These are phyloP conservation scores for Drosophila acutilabella DNA, from an alignment of 2,888 invertebrate species.

Conservation along the genomic window DNA sequence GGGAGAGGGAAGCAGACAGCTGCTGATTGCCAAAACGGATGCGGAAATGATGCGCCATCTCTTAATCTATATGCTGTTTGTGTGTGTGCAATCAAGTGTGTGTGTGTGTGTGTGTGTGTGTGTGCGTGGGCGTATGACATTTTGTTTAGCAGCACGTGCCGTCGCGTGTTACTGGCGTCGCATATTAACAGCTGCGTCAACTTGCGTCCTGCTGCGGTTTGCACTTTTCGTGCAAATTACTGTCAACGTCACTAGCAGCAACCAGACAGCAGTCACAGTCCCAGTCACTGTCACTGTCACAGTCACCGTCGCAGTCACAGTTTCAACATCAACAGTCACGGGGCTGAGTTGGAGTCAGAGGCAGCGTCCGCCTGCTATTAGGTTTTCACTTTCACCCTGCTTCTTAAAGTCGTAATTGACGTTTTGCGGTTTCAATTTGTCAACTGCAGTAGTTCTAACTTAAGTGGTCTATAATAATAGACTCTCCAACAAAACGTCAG, in stretches of 20 bases:
- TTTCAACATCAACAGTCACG: constrained; percentile 41
- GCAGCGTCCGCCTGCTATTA: constrained; percentile 29
- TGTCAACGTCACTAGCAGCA: constrained; percentile 61
- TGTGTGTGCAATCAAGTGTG: background rate
- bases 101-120: constrained; percentile 9
- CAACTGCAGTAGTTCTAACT: background rate
- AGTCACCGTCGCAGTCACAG: constrained; percentile 31
- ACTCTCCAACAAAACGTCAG: background rate
- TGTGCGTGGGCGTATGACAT: constrained; percentile 40
- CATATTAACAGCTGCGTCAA: constrained; percentile 63
- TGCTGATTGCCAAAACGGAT: constrained; percentile 71
- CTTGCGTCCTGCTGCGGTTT: constrained; percentile 63
- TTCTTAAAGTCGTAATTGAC: constrained; percentile 46
- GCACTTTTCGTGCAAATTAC: constrained; percentile 64
- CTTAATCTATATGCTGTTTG: constrained; percentile 2
- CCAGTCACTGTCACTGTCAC: constrained; percentile 16
- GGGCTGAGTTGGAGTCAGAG: background rate
- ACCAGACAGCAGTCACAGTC: constrained; percentile 15
- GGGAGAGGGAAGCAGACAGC: constrained; percentile 2
- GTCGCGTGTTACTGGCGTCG: constrained; percentile 46
- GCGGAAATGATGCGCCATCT: constrained; percentile 68
- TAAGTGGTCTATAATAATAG: constrained; percentile 25
- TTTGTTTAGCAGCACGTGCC: constrained; percentile 78
- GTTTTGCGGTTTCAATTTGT: constrained; percentile 54
- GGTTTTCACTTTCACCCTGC: constrained; percentile 58